Conservation (phyloP, 2,888 invertebrate species). For the Pediacus dermestoides region DNA sequence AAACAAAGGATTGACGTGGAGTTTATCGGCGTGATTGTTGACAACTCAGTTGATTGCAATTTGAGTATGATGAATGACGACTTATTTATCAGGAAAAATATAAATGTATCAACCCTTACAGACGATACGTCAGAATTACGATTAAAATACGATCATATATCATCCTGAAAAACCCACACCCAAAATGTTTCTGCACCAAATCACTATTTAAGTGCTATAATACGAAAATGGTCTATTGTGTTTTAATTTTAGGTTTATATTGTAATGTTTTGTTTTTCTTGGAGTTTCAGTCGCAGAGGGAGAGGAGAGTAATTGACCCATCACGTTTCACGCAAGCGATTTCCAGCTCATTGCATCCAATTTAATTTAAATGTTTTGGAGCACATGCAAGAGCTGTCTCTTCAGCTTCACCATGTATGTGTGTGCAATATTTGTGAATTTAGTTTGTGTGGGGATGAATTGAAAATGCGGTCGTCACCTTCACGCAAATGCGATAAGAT, state of each 20-base stretch:
- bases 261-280: too few species aligned
- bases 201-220: neutral
- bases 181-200: neutral
- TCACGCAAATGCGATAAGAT: conserved; percentile 42
- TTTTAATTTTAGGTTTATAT: too few species aligned
- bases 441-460: conserved; percentile 30
- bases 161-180: too few species aligned
- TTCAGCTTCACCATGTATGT: conserved; percentile 3
- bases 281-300: too few species aligned
- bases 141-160: conserved; percentile 33
- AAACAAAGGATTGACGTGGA: conserved; percentile 5
- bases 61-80: conserved; percentile 49
- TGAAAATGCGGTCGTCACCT: conserved; percentile 36
- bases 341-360: too few species aligned
- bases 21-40: conserved; percentile 38
- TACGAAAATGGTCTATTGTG: too few species aligned
- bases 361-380: too few species aligned
- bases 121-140: conserved; percentile 33
- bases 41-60: conserved; percentile 42
- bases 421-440: too few species aligned
- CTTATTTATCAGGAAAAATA: conserved; percentile 28
- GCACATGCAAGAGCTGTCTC: too few species aligned
- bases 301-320: too few species aligned
- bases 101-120: conserved; percentile 35
- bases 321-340: too few species aligned